Percentiles rank a stretch among this genome's conserved stretches.
phyloP scores from a whole-genome alignment of 2,113 vertebrate genomes.

The Diphyllodes magnificus region DNA sequence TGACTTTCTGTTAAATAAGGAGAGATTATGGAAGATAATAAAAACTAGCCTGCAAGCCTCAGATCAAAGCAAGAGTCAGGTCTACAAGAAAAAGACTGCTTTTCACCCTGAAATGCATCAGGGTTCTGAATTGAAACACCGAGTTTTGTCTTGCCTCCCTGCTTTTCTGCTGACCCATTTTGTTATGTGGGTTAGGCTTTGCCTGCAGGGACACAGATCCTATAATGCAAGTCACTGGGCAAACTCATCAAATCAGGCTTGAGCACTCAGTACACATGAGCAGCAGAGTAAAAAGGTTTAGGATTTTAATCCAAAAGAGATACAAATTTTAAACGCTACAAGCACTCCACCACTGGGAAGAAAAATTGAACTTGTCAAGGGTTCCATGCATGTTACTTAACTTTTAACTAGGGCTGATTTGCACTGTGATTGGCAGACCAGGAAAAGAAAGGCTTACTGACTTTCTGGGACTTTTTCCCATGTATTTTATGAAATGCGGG shows the following conservation, averaged over 20 bases:
- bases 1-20: background rate
- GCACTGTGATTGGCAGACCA: background rate
- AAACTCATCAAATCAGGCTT: background rate
- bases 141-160: background rate
- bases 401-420: background rate
- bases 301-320: background rate
- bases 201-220: conserved; percentile 20
- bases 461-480: background rate
- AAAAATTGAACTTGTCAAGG: background rate
- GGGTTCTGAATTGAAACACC: background rate
- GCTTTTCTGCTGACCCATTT: conserved; percentile 43
- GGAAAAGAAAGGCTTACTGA: background rate
- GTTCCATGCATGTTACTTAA: background rate
- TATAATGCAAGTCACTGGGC: conserved; percentile 18
- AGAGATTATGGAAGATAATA: background rate
- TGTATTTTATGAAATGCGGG: background rate
- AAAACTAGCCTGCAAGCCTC: background rate
- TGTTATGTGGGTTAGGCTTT: conserved; percentile 54
- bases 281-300: background rate
- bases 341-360: background rate
- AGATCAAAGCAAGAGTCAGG: background rate
- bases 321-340: background rate
- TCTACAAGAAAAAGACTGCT: background rate
- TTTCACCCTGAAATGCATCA: background rate
- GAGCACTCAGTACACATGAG: background rate